A percentile compares a stretch with the other conserved stretches of the same genome.
phyloP scores from a whole-genome alignment of 2,888 invertebrate genomes.

The Automeris io region DNA sequence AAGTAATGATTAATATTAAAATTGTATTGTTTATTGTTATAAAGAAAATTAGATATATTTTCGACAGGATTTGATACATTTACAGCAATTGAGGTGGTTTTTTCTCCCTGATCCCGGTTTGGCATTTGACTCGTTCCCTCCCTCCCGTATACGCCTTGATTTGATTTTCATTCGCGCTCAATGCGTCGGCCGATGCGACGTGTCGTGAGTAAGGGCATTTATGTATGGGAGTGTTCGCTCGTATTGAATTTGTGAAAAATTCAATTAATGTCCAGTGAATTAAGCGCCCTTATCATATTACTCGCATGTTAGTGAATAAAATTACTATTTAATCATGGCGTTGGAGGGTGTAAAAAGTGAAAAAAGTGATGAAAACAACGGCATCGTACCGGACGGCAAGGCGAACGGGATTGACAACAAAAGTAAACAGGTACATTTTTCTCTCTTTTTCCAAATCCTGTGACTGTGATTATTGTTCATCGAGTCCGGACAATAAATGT shows the following conservation, averaged over 20 bases:
- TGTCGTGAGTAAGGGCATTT: slow-evolving; percentile 42
- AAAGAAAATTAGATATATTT: no score
- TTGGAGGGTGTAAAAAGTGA: slow-evolving; percentile 75
- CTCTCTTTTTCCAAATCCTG: slow-evolving; percentile 20
- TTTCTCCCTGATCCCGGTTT: slow-evolving; percentile 14
- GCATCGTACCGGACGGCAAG: slow-evolving; percentile 69
- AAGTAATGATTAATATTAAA: no score
- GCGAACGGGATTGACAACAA: slow-evolving; percentile 77
- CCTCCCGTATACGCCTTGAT: slow-evolving; percentile 26
- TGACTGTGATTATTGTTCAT: slow-evolving; percentile 10
- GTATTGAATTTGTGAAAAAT: slow-evolving; percentile 58
- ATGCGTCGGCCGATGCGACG: slow-evolving; percentile 53
- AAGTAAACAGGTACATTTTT: slow-evolving; percentile 73
- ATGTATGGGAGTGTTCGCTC: slow-evolving; percentile 65
- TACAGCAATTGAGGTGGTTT: neutral
- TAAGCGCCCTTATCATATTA: slow-evolving; percentile 39
- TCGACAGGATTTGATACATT: neutral
- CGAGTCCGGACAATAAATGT: neutral
- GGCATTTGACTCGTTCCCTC: slow-evolving; percentile 34
- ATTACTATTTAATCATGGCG: slow-evolving; percentile 64
- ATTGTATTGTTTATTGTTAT: no score
- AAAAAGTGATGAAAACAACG: slow-evolving; percentile 74
- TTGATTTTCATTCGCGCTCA: slow-evolving; percentile 64
- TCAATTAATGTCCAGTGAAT: slow-evolving; percentile 53
- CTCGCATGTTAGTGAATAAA: slow-evolving; percentile 72